These are phyloP conservation scores for Timema cristinae DNA, from an alignment of 2,888 invertebrate species.

Conservation along the genomic window DNA sequence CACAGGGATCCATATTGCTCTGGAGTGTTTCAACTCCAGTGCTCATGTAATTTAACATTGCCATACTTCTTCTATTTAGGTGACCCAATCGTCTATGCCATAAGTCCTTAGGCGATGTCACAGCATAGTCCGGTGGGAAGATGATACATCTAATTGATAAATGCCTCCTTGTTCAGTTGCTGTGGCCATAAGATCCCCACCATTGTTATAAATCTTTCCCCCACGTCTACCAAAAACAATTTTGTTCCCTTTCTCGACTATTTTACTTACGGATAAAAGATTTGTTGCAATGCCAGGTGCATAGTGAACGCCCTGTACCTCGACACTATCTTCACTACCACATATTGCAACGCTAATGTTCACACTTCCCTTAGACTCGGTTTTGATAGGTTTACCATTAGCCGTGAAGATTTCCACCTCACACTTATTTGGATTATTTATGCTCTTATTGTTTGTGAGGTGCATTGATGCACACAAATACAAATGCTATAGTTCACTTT, in stretches of 20 bases:
- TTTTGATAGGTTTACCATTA: not conserved
- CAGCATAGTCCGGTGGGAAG: not conserved
- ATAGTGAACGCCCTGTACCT: not conserved
- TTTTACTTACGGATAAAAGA: slow-evolving; percentile 1
- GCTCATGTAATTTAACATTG: not conserved
- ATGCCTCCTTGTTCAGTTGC: not conserved
- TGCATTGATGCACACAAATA: not conserved
- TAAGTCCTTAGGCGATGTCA: not conserved
- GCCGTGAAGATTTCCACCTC: not conserved
- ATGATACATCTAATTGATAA: not conserved
- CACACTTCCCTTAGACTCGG: not conserved
- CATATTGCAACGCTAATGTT: not conserved
- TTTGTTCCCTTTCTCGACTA: not conserved
- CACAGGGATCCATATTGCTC: not conserved
- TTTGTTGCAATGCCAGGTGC: not conserved
- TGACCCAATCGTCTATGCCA: not conserved
- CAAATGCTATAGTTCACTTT: not conserved
- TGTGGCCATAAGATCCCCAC: not conserved
- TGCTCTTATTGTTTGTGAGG: not conserved
- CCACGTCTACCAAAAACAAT: not conserved
- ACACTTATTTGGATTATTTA: not conserved
- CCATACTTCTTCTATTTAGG: slow-evolving; percentile 1
- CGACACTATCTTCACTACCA: not conserved
- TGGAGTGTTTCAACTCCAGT: not conserved
- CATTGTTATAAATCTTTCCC: not conserved